Evolutionary conservation across 1,140 invertebrate species (phyloP), one percentile per base, ranked within the genome.

Genomic region (Neodiprion virginianus): DNA sequence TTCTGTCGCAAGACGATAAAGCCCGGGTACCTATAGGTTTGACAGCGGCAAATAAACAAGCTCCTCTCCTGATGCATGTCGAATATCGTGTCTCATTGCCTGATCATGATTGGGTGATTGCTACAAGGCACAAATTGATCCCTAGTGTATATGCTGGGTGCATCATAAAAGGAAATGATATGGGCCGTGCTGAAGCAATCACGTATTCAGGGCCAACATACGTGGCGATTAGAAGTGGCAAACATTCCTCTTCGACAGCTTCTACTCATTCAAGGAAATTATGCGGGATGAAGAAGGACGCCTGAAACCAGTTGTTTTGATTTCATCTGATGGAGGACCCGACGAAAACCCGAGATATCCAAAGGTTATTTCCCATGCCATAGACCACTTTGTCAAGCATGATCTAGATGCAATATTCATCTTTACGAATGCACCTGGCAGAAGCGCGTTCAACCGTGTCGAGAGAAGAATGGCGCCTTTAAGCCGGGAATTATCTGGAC

Each of bases 101-200:
- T 67, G 85, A 88, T 79, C 87, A 89, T 79, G 88, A 89, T 79
- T 89, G 79, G 77, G 85, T 88, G 17, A 79, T 89, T 77, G 87
- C 82, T 68, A 66, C 48, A 61, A 67, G 72, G n/a, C 85, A 88
- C 74, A 86, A 88, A 76, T 67, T 87, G 48, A 86, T 83, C 71
- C 83, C 83, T 17, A 76, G 71, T 50, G 83, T 85, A 21, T 86
- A 86, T 79, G 83, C 85, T 72, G 78, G 70, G 68, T 73, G 76
- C 53, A 71, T 75, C 9, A 78, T 85, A 50, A 76, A 80, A 76
- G 69, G 50, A 9, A 79, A 84, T 77, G 76, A 21, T 21, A 21
- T 21, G 17, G 17, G 17, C 17, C 17, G 17, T 21, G 17, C 17
- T 21, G 17, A 21, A 21, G 17, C 17, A 21, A 81, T 83, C 69